phyloP scores from a whole-genome alignment of 2,113 vertebrate species.

The Pituophis catenifer region DNA sequence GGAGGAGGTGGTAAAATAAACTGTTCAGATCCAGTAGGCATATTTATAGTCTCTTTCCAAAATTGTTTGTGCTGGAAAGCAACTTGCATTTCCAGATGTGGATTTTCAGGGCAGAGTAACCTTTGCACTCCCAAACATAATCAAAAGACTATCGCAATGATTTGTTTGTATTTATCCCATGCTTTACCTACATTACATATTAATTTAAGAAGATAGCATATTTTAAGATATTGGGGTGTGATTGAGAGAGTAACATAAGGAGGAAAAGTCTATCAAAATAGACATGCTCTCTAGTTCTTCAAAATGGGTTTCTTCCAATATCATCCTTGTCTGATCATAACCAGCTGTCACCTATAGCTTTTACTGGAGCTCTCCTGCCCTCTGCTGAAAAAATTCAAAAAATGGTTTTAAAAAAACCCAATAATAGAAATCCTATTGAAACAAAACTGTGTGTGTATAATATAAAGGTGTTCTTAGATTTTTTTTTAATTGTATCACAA shows the following conservation, averaged over 20 bases:
- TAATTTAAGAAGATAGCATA: not conserved
- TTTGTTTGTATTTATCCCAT: not conserved
- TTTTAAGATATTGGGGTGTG: not conserved
- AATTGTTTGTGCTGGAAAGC: not conserved
- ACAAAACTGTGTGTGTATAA: not conserved
- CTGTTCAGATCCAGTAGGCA: not conserved
- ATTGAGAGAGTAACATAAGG: not conserved
- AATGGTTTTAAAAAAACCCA: rapidly evolving
- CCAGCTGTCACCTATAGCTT: rapidly evolving
- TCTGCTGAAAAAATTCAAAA: conserved; percentile 22
- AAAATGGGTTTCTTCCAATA: not conserved
- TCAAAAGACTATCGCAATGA: not conserved
- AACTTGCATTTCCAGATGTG: not conserved
- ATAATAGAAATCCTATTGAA: not conserved
- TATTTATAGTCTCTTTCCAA: not conserved
- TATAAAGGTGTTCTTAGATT: not conserved
- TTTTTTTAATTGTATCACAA: not conserved
- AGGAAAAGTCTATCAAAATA: not conserved
- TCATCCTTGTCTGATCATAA: not conserved
- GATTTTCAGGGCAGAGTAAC: not conserved
- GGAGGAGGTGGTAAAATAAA: not conserved
- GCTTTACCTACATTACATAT: not conserved
- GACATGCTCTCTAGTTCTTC: rapidly evolving
- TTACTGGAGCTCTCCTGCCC: conserved; percentile 49
- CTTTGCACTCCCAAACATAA: not conserved